phyloP scores from a whole-genome alignment of 2,113 vertebrate species.

The Pheucticus melanocephalus region DNA sequence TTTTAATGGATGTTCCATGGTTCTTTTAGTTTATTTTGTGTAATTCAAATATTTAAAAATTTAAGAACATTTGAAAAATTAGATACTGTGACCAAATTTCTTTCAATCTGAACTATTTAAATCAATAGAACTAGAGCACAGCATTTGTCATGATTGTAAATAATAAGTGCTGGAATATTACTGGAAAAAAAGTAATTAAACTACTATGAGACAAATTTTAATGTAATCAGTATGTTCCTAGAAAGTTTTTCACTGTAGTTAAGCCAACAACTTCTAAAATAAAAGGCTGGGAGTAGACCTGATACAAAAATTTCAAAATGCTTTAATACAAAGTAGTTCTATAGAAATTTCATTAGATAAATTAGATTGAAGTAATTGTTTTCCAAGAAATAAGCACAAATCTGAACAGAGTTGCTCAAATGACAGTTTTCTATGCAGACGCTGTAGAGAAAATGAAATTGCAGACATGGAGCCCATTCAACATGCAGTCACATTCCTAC shows the following conservation, averaged over 20 bases:
- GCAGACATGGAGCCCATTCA: not conserved
- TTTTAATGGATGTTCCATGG: not conserved
- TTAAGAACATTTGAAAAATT: not conserved
- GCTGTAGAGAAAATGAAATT: not conserved
- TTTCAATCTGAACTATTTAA: not conserved
- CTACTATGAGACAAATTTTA: not conserved
- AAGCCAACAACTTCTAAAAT: not conserved
- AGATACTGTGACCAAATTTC: not conserved
- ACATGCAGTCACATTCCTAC: not conserved
- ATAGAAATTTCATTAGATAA: not conserved
- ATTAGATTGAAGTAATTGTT: not conserved
- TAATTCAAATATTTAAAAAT: not conserved
- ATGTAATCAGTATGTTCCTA: not conserved
- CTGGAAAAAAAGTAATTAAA: not conserved
- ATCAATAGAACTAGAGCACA: not conserved
- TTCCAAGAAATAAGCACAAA: conserved; percentile 1
- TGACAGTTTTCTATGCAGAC: not conserved
- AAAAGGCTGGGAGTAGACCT: not conserved
- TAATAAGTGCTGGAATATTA: not conserved
- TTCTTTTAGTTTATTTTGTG: not conserved
- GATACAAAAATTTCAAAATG: not conserved
- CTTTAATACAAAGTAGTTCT: not conserved
- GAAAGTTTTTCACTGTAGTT: not conserved
- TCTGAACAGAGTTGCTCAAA: not conserved
- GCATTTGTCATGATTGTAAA: not conserved